Conservation (phyloP, 2,888 invertebrate species). For the Gari tellinella region DNA sequence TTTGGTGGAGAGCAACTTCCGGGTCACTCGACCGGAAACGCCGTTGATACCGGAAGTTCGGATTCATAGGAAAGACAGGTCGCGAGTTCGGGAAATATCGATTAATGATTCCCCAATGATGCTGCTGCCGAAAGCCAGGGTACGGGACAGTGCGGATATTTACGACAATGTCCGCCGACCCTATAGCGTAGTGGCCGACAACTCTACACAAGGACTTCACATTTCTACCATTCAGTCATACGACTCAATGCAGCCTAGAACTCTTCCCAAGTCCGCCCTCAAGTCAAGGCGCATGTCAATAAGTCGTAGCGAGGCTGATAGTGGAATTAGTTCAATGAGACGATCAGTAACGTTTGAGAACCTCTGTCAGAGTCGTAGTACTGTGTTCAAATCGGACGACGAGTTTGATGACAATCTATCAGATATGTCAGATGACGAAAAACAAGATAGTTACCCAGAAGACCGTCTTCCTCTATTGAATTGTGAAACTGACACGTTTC, state of each 20-base stretch:
- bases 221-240: constrained; percentile 54
- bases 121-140: constrained; percentile 55
- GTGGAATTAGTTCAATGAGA: constrained; percentile 55
- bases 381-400: constrained; percentile 45
- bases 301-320: constrained; percentile 51
- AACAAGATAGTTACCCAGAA: background rate
- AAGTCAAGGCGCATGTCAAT: constrained; percentile 33
- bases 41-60: constrained; percentile 46
- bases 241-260: constrained; percentile 16
- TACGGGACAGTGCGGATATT: constrained; percentile 41
- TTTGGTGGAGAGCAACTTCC: constrained; percentile 55
- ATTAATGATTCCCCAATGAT: constrained; percentile 63
- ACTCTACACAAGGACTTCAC: constrained; percentile 44
- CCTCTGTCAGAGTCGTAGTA: constrained; percentile 47
- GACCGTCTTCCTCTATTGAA: background rate
- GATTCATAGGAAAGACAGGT: constrained; percentile 16
- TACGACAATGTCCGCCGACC: constrained; percentile 38
- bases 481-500: constrained; percentile 10
- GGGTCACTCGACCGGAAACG: constrained; percentile 22
- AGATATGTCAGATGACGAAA: constrained; percentile 29
- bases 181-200: constrained; percentile 51
- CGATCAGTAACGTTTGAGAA: constrained; percentile 58
- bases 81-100: constrained; percentile 34
- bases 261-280: constrained; percentile 39
- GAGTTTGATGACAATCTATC: constrained; percentile 55